Percentiles rank a stretch among this genome's conserved stretches.
Conservation (phyloP, 2,888 invertebrate genomes). For the Cryptops parisi region DNA sequence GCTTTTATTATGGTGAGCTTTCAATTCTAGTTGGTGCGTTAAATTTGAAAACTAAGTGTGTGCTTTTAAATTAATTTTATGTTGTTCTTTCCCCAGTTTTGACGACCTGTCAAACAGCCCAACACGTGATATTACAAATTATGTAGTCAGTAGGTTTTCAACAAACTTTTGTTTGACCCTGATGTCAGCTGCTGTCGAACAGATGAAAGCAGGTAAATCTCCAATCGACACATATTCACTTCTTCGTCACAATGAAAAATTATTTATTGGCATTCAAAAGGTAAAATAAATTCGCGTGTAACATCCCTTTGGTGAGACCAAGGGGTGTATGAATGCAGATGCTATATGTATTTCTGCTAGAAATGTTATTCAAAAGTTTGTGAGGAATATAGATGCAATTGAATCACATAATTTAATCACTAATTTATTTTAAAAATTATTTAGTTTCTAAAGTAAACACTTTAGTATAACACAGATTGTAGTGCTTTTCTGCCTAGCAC, state of each 20-base stretch:
- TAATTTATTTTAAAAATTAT: no score
- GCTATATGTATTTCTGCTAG: no score
- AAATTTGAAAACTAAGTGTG: background rate
- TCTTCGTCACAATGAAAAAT: background rate
- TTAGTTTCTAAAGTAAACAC: no score
- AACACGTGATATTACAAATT: background rate
- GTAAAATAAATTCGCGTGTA: no score
- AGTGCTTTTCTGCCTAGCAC: no score
- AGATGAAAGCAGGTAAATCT: slow-evolving; percentile 2
- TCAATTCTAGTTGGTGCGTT: background rate
- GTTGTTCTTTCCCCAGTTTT: background rate
- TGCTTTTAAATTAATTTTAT: background rate
- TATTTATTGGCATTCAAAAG: no score
- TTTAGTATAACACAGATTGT: no score
- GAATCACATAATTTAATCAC: no score
- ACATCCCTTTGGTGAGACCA: no score
- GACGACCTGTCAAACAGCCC: background rate
- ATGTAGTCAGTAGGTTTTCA: background rate
- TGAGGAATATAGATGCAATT: no score
- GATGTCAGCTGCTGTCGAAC: background rate
- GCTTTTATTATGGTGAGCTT: background rate
- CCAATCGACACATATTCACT: background rate
- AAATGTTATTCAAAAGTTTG: no score
- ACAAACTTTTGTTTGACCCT: background rate
- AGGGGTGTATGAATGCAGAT: no score